These are phyloP conservation scores for Sphaeramia orbicularis DNA, from an alignment of 2,797 vertebrate genomes.

Conservation along the genomic window DNA sequence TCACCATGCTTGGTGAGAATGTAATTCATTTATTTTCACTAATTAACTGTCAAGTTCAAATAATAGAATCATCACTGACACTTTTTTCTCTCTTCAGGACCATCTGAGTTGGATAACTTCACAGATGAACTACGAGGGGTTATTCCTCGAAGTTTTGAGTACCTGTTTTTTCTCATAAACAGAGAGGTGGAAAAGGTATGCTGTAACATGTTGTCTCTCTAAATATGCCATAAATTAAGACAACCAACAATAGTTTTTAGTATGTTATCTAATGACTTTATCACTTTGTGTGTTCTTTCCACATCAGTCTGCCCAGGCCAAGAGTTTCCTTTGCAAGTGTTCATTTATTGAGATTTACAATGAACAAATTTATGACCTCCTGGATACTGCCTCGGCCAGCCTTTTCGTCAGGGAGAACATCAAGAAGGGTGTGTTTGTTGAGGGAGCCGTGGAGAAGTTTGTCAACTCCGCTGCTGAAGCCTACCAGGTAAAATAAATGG, in stretches of 20 bases:
- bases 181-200: conserved; percentile 93
- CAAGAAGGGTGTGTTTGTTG: conserved; percentile 97
- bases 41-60: not conserved
- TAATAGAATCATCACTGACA: not conserved
- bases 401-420: conserved; percentile 96
- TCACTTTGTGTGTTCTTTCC: conserved; percentile 15
- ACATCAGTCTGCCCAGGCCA: conserved; percentile 86
- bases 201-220: not conserved
- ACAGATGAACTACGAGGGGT: conserved; percentile 95
- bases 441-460: conserved; percentile 93
- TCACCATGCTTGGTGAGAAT: conserved; percentile 96
- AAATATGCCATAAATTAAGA: no score
- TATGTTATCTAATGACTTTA: conserved; percentile 8
- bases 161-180: conserved; percentile 96
- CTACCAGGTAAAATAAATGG: conserved; percentile 88
- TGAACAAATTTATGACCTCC: conserved; percentile 96
- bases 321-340: conserved; percentile 97
- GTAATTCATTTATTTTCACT: not conserved
- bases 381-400: conserved; percentile 94
- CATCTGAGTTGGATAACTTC: conserved; percentile 93
- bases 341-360: conserved; percentile 99
- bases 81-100: conserved; percentile 79
- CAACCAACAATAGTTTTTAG: not conserved
- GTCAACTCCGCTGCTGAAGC: conserved; percentile 93
- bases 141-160: conserved; percentile 97